phyloP scores from a whole-genome alignment of 2,797 vertebrate species.

The Malacoctenus gilli region DNA sequence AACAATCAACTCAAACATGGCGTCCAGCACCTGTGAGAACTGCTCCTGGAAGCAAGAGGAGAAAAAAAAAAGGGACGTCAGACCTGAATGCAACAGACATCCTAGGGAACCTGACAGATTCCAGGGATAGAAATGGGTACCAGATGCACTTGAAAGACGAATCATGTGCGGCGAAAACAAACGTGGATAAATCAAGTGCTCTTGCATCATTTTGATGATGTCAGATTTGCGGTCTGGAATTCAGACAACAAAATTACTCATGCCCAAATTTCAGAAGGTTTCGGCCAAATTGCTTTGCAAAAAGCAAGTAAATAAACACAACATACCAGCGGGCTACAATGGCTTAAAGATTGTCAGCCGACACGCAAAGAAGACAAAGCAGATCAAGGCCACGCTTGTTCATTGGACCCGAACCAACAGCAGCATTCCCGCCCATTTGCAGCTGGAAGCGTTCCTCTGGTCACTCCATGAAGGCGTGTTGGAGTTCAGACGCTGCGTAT shows the following conservation, averaged over 20 bases:
- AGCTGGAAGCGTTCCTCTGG: too few species aligned
- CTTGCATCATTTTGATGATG: background rate
- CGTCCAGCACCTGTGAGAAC: conserved; percentile 95
- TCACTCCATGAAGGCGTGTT: too few species aligned
- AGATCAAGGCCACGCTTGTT: too few species aligned
- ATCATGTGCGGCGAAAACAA: too few species aligned
- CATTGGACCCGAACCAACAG: too few species aligned
- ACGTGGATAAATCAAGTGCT: background rate
- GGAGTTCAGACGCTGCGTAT: background rate
- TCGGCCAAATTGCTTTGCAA: background rate
- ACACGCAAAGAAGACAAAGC: background rate
- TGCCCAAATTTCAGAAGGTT: conserved; percentile 6
- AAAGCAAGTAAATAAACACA: background rate
- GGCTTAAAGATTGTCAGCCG: background rate
- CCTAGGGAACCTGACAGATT: too few species aligned
- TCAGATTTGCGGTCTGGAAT: background rate
- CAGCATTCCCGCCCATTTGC: too few species aligned
- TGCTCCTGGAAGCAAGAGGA: conserved; percentile 88
- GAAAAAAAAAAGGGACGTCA: conserved; percentile 14
- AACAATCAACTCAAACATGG: conserved; percentile 95
- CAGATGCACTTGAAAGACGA: too few species aligned
- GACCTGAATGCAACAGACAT: background rate
- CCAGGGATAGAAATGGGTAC: too few species aligned
- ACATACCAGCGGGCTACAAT: background rate
- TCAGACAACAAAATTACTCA: background rate